A percentile compares a stretch with the other conserved stretches of the same genome.
Evolutionary conservation across 2,797 vertebrate species (phyloP).

Genomic region (Clangula hyemalis): DNA sequence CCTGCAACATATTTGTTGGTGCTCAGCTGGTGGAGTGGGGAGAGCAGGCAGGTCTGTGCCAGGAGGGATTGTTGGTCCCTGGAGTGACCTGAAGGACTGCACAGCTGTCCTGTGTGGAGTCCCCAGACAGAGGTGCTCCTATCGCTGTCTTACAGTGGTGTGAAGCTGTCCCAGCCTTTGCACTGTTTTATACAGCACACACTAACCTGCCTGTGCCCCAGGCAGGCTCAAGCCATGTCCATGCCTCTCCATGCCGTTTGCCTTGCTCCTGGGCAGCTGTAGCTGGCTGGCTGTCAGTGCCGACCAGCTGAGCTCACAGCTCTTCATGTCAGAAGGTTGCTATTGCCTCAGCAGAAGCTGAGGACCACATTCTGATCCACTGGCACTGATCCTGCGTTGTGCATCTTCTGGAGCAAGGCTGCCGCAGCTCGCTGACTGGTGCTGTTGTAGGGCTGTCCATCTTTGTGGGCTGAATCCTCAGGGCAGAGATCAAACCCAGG

Average conservation of each 20-base stretch:
- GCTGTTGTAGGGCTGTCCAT: neutral
- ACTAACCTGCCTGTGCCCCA: neutral
- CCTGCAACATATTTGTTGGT: neutral
- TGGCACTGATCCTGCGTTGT: rapidly evolving
- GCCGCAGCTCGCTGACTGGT: rapidly evolving
- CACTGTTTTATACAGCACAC: neutral
- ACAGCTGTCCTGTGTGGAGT: neutral
- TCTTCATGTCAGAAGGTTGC: neutral
- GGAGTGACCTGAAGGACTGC: neutral
- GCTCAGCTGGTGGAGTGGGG: neutral
- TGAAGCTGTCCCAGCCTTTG: neutral
- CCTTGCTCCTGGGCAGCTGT: neutral
- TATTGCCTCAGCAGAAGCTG: neutral
- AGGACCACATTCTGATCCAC: neutral
- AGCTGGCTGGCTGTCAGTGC: neutral
- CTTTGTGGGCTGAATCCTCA: conserved; percentile 41
- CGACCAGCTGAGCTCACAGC: neutral
- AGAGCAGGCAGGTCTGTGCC: neutral
- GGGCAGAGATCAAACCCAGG: conserved; percentile 53
- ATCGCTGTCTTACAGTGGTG: neutral
- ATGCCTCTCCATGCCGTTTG: neutral
- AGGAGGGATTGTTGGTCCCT: neutral
- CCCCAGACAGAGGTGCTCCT: neutral
- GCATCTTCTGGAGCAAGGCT: neutral
- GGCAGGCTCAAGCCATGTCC: conserved; percentile 34